Percentiles rank a stretch among this genome's conserved stretches.
Evolutionary conservation across 1,140 invertebrate species (phyloP).

Genomic region (Lepidotrigona ventralis): DNA sequence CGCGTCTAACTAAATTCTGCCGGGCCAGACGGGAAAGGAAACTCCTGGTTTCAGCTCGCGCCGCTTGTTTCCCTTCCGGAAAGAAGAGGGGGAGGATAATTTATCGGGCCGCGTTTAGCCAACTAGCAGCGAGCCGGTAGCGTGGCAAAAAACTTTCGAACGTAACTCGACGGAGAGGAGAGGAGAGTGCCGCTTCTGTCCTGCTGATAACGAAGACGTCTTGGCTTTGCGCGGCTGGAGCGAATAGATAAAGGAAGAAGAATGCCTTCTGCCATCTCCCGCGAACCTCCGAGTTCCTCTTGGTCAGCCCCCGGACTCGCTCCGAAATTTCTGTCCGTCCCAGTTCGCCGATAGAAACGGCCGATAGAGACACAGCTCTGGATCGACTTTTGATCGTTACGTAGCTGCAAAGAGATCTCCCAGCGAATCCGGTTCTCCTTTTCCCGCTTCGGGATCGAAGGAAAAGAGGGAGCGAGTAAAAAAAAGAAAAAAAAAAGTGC

Average conservation of each 20-base stretch:
- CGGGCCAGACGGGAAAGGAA: not conserved
- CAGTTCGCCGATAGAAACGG: not conserved
- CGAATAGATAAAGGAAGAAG: constrained; percentile 28
- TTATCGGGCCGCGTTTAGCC: constrained; percentile 10
- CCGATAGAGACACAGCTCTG: too few species aligned
- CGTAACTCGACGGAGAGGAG: constrained; percentile 6
- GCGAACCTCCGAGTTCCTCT: not conserved
- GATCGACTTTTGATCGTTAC: not conserved
- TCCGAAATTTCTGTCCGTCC: not conserved
- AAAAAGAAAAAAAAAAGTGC: not conserved
- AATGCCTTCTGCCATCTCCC: constrained; percentile 13
- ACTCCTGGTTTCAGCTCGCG: not conserved
- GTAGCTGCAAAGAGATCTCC: too few species aligned
- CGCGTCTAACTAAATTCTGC: not conserved
- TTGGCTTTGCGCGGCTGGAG: not conserved
- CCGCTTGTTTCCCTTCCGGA: constrained; percentile 15
- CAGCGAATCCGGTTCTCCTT: too few species aligned
- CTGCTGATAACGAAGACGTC: constrained; percentile 14
- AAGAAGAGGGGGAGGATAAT: constrained; percentile 4
- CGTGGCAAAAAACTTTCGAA: not conserved
- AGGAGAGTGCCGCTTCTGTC: not conserved
- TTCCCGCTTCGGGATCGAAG: not conserved
- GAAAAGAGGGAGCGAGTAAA: not conserved
- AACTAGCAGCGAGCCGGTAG: not conserved
- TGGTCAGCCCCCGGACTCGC: not conserved